A percentile compares a stretch with the other conserved stretches of the same genome.
phyloP scores from a whole-genome alignment of 92 coral and sea anemone genomes.

The Bergia puertoricense region DNA sequence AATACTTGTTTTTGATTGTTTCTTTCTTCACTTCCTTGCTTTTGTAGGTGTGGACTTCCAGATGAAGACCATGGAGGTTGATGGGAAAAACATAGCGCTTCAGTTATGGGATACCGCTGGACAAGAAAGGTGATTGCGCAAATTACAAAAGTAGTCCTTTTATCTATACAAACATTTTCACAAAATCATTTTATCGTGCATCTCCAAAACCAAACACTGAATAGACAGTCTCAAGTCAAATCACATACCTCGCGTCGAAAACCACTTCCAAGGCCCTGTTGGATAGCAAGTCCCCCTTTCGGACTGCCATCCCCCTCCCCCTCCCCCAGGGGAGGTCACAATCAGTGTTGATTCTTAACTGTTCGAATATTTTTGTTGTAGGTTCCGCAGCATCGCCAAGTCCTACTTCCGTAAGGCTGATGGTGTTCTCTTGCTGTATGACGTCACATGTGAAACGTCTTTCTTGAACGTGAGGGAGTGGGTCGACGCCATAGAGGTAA shows the following conservation, averaged over 20 bases:
- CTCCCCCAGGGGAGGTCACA: too few species aligned
- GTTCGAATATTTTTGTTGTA: slow-evolving; percentile 13
- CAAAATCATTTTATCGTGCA: not conserved
- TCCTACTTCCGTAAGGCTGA: slow-evolving; percentile 98
- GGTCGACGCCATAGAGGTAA: slow-evolving; percentile 98
- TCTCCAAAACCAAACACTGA: not conserved
- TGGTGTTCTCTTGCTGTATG: slow-evolving; percentile 90
- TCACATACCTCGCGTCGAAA: too few species aligned
- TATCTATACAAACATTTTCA: not conserved
- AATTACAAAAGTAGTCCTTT: not conserved
- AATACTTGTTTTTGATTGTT: not conserved
- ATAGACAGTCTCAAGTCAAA: too few species aligned
- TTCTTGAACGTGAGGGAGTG: slow-evolving; percentile 91
- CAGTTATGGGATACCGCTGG: slow-evolving; percentile 99
- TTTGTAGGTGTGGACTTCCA: slow-evolving; percentile 94
- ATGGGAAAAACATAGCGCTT: slow-evolving; percentile 85
- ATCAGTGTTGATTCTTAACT: not conserved
- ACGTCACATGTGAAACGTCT: slow-evolving; percentile 93
- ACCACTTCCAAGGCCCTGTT: too few species aligned
- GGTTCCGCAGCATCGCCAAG: slow-evolving; percentile 98
- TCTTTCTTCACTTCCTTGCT: not conserved
- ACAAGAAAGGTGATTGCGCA: slow-evolving; percentile 80
- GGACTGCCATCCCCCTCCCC: too few species aligned
- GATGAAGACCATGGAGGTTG: slow-evolving; percentile 87
- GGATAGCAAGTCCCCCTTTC: not conserved